A percentile compares a stretch with the other conserved stretches of the same genome.
phyloP scores from a whole-genome alignment of 2,888 invertebrate genomes.

The Trypoxylon attenuatum region DNA sequence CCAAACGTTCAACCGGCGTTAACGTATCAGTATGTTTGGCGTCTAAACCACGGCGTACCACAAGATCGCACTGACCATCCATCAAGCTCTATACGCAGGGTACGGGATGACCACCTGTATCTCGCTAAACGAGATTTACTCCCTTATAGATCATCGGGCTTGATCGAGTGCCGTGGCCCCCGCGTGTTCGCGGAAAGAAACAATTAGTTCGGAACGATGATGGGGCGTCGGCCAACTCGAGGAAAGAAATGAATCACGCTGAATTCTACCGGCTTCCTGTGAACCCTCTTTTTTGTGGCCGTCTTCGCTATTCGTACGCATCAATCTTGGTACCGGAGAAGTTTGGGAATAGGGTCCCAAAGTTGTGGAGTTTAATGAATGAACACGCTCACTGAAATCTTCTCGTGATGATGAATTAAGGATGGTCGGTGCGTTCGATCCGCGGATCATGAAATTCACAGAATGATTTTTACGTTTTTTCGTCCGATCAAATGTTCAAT shows the following conservation, averaged over 20 bases:
- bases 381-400: too few relatives aligned
- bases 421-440: too few relatives aligned
- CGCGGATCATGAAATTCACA: too few relatives aligned
- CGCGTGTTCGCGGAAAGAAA: constrained; percentile 41
- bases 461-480: too few relatives aligned
- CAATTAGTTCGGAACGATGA: constrained; percentile 39
- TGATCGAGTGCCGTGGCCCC: constrained; percentile 41
- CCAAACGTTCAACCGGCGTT: constrained; percentile 30
- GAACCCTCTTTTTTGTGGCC: background rate
- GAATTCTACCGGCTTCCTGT: background rate
- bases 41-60: constrained; percentile 46
- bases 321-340: constrained; percentile 6
- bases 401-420: too few relatives aligned
- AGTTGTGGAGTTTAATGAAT: too few relatives aligned
- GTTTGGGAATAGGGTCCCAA: too few relatives aligned
- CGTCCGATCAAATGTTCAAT: too few relatives aligned
- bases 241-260: constrained; percentile 25
- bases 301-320: background rate
- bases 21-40: constrained; percentile 54
- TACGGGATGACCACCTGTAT: constrained; percentile 53
- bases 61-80: constrained; percentile 53
- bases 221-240: background rate
- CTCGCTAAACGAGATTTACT: constrained; percentile 56
- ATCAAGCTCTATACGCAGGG: constrained; percentile 51
- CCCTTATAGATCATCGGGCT: constrained; percentile 49